A percentile compares a stretch with the other conserved stretches of the same genome.
These are phyloP conservation scores for Pseudomyrmex gracilis DNA, from an alignment of 1,140 invertebrate species.

Conservation along the genomic window DNA sequence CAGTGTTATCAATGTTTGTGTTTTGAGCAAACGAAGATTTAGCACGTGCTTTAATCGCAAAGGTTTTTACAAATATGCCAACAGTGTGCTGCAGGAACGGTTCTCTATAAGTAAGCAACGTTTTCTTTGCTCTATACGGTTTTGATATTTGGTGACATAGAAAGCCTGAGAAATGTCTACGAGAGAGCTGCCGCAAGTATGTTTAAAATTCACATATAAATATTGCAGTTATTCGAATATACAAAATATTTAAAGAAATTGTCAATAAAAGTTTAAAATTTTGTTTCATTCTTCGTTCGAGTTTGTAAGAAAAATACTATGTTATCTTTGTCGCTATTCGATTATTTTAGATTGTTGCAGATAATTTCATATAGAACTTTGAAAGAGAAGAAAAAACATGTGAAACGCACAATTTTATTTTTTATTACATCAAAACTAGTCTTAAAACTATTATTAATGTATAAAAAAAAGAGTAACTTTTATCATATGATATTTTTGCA, in stretches of 20 bases:
- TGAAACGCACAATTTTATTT: no score
- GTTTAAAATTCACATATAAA: background rate
- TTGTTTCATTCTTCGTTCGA: no score
- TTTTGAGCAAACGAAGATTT: background rate
- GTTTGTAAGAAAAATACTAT: no score
- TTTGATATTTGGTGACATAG: slow-evolving; percentile 19
- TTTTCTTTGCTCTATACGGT: background rate
- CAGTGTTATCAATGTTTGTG: slow-evolving; percentile 14
- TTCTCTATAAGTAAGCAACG: slow-evolving; percentile 18
- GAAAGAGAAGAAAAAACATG: background rate
- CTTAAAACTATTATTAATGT: no score
- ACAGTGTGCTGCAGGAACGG: background rate
- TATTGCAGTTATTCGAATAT: background rate
- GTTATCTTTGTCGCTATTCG: background rate
- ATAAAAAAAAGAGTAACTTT: no score
- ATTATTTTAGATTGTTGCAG: background rate
- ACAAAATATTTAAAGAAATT: background rate
- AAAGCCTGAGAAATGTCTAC: background rate
- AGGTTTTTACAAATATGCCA: background rate
- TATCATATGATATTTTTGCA: no score
- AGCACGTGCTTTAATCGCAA: slow-evolving; percentile 24
- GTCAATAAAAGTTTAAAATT: no score
- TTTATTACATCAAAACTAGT: background rate
- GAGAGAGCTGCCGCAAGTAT: background rate
- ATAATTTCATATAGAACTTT: background rate